These are phyloP conservation scores for Eulithis testata DNA, from an alignment of 2,888 invertebrate genomes.

Conservation along the genomic window DNA sequence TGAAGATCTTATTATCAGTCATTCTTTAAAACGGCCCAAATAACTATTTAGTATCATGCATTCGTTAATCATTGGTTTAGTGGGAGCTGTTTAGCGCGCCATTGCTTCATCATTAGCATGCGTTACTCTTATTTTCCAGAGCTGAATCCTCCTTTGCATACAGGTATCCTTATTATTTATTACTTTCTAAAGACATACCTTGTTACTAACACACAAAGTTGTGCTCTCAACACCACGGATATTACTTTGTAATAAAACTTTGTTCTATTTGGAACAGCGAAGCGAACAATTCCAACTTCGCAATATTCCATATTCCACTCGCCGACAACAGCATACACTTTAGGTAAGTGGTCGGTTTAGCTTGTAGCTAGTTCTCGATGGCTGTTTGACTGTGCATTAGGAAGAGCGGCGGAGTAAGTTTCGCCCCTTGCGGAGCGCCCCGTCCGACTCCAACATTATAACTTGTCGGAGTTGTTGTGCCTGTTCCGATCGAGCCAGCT, in stretches of 20 bases:
- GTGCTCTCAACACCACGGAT: background rate
- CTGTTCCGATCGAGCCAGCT: background rate
- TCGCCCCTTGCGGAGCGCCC: slow-evolving; percentile 14
- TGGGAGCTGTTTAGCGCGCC: too few relatives aligned
- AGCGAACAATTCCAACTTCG: slow-evolving; percentile 7
- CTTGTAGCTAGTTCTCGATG: slow-evolving; percentile 24
- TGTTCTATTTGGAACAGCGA: slow-evolving; percentile 8
- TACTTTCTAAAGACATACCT: background rate
- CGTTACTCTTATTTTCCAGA: too few relatives aligned
- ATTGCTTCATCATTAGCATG: too few relatives aligned
- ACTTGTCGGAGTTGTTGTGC: slow-evolving; percentile 5
- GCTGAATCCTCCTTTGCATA: too few relatives aligned
- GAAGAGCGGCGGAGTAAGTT: slow-evolving; percentile 13
- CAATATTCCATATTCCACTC: slow-evolving; percentile 9
- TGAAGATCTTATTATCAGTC: too few relatives aligned
- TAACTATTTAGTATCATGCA: too few relatives aligned
- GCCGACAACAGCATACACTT: slow-evolving; percentile 18
- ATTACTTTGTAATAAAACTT: slow-evolving; percentile 1
- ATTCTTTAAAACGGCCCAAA: too few relatives aligned
- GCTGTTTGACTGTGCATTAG: slow-evolving; percentile 22
- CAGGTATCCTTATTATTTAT: too few relatives aligned
- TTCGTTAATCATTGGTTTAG: too few relatives aligned
- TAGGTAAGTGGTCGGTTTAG: slow-evolving; percentile 26
- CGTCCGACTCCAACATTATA: slow-evolving; percentile 11
- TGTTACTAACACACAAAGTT: background rate